These are phyloP conservation scores for Achroia grisella DNA, from an alignment of 1,140 invertebrate genomes.

Conservation along the genomic window DNA sequence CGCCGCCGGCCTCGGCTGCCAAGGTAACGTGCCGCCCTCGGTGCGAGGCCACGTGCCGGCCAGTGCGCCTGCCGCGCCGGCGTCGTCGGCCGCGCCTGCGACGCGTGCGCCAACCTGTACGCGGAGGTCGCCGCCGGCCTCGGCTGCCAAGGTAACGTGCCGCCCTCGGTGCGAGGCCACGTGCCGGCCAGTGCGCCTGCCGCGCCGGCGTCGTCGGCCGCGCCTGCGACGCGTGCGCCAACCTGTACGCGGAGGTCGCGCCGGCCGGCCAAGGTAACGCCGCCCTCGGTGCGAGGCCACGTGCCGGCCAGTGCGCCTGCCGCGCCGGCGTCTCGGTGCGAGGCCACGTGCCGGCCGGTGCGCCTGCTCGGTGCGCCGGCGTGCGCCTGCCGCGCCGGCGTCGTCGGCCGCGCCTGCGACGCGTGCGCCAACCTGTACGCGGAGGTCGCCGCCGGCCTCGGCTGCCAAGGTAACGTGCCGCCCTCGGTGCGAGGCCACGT, in stretches of 20 bases:
- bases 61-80: constrained; percentile 93
- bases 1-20: constrained; percentile 85
- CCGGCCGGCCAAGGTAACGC: constrained; percentile 89
- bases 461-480: constrained; percentile 86
- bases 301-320: constrained; percentile 93
- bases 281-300: constrained; percentile 92
- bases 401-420: constrained; percentile 88
- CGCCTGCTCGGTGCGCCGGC: constrained; percentile 92
- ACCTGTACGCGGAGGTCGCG: constrained; percentile 94
- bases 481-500: constrained; percentile 84
- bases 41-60: constrained; percentile 88
- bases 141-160: constrained; percentile 91
- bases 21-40: constrained; percentile 90
- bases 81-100: constrained; percentile 94
- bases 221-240: constrained; percentile 93
- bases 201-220: constrained; percentile 92
- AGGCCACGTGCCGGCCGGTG: constrained; percentile 92
- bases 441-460: constrained; percentile 91
- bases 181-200: constrained; percentile 93
- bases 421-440: constrained; percentile 91
- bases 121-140: constrained; percentile 90
- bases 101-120: constrained; percentile 93
- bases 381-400: constrained; percentile 96
- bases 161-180: constrained; percentile 94
- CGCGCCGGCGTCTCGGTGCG: constrained; percentile 91